Base-by-base conservation (phyloP, 2,888 invertebrate genomes). In the Belgica antarctica region DNA sequence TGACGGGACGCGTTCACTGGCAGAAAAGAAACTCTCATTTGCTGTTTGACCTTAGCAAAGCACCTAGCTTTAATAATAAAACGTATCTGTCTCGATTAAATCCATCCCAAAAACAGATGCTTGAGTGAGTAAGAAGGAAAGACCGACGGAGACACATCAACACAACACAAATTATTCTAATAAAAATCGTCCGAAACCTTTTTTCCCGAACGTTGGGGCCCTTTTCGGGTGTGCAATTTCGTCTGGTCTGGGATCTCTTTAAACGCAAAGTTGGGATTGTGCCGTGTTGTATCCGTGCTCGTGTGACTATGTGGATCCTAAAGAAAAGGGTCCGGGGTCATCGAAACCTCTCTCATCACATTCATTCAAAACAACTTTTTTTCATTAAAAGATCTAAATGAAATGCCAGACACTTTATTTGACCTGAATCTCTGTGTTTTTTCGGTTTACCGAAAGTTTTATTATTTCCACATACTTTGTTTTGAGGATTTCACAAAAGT, bases 381-480 rank as follows among this genome's bases (percentile, higher is more conserved):
- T 47, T 66, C 65, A 66, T 68, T 68, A 68, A 68, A 24, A 52
- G 68, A 68, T 68, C 68, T 27, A 52, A 66, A n/a, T n/a, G n/a
- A n/a, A n/a, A 66, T 41, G 47, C 57, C 68, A 68, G 68, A 68
- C 68, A 57, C 57, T 57, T 59, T 68, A 57, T 68, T 68, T 68
- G 68, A 68, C 68, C 68, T 68, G 52, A 68, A 68, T 68, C 19
- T 17, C 17, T 68, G 31, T 57, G 28, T 52, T 57, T 57, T 57
- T 68, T 66, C 19, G 24, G 68, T n/a, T n/a, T n/a, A n/a, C n/a
- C n/a, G 24, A 57, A 57, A 41, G 27, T 24, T 36, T 65, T 47
- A 25, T 47, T 47, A n/a, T 22, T n/a, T 59, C 27, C 27, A 4
- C 27, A 59, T 10, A 15, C 22, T 41, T 52, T 68, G 28, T 68